A percentile compares a stretch with the other conserved stretches of the same genome.
Evolutionary conservation across 1,140 invertebrate species (phyloP).

Genomic region (Rhopalosiphum maidis): DNA sequence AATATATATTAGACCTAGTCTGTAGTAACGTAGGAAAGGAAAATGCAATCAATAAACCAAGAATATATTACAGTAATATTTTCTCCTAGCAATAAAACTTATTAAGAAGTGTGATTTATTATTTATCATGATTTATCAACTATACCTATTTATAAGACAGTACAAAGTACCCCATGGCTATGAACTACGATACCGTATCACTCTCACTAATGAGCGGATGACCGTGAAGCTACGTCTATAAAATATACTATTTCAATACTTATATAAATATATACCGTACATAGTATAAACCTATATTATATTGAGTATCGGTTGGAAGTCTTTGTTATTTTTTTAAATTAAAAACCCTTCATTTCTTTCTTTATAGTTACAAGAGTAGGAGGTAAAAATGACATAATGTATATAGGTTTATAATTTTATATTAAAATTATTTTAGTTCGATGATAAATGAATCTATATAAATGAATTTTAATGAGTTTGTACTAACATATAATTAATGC

Average conservation of each 20-base stretch:
- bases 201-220: neutral
- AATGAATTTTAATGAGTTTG: too few species aligned
- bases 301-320: neutral
- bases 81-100: neutral
- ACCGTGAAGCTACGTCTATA: neutral
- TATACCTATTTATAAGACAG: neutral
- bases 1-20: neutral
- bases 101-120: neutral
- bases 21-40: neutral
- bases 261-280: neutral
- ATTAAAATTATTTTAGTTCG: neutral
- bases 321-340: neutral
- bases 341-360: neutral
- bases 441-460: too few species aligned
- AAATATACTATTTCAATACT: neutral
- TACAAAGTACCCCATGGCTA: neutral
- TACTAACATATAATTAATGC: too few species aligned
- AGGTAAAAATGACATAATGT: neutral
- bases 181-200: neutral
- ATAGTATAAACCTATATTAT: neutral
- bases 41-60: neutral
- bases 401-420: neutral
- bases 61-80: neutral
- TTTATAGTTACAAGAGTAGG: neutral
- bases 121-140: neutral